Conservation (phyloP, 2,888 invertebrate species). For the Drosophila melanosoma region DNA sequence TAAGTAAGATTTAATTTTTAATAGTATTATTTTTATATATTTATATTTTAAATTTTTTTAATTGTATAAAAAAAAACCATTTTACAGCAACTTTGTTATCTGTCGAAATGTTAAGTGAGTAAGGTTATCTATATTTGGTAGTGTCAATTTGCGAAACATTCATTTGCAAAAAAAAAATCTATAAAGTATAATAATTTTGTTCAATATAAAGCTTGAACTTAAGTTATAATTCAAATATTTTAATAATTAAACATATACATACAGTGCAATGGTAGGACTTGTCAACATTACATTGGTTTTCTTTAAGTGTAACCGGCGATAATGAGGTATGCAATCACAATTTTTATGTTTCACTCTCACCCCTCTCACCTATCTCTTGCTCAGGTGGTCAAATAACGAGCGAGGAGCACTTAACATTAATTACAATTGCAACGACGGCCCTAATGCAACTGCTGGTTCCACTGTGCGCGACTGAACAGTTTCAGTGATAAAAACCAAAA, state of each 20-base stretch:
- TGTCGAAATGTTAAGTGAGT: neutral
- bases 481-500: conserved; percentile 42
- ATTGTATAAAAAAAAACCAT: neutral
- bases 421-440: conserved; percentile 50
- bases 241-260: too few relatives aligned
- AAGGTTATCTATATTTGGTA: neutral
- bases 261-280: neutral
- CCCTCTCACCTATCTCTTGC: neutral
- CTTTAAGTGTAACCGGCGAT: conserved; percentile 29
- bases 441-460: conserved; percentile 65
- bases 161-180: neutral
- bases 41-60: neutral
- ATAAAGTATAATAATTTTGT: neutral
- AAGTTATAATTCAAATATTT: too few relatives aligned
- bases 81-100: neutral
- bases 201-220: too few relatives aligned
- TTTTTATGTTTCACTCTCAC: conserved; percentile 16
- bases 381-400: conserved; percentile 30
- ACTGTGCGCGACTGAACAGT: conserved; percentile 53
- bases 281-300: conserved; percentile 5
- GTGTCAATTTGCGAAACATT: neutral
- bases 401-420: conserved; percentile 62
- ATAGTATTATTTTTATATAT: neutral
- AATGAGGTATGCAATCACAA: conserved; percentile 49
- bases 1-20: neutral